phyloP scores from a whole-genome alignment of 2,888 invertebrate species.

The Epistrophella euchroma region DNA sequence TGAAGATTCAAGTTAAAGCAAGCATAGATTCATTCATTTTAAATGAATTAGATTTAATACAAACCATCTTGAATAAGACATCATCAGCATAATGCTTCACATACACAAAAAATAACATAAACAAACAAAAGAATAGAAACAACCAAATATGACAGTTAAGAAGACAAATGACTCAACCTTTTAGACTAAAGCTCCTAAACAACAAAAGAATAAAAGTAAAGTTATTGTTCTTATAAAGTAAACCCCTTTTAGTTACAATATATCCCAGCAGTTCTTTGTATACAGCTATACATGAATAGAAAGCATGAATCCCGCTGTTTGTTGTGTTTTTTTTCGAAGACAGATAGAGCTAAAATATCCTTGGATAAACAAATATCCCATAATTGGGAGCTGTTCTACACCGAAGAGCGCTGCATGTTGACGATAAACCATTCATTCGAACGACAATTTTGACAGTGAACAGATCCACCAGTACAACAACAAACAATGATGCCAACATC shows the following conservation, averaged over 20 bases:
- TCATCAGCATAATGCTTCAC: constrained; percentile 7
- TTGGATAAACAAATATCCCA: constrained; percentile 68
- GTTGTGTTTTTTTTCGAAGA: constrained; percentile 42
- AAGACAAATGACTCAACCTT: constrained; percentile 29
- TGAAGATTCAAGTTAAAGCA: background rate
- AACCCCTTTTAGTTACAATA: constrained; percentile 14
- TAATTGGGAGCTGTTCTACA: constrained; percentile 54
- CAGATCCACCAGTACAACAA: constrained; percentile 31
- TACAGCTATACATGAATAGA: background rate
- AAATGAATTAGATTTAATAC: background rate
- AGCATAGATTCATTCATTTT: background rate
- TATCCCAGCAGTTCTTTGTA: background rate
- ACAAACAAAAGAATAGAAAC: background rate
- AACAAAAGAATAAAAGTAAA: constrained; percentile 25
- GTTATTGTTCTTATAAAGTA: constrained; percentile 1
- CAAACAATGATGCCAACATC: background rate
- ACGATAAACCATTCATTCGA: constrained; percentile 72
- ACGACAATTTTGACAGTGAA: constrained; percentile 66
- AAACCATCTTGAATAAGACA: constrained; percentile 21
- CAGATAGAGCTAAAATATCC: constrained; percentile 56
- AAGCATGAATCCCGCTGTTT: constrained; percentile 53
- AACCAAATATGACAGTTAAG: constrained; percentile 25
- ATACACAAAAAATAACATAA: background rate
- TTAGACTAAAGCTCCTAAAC: constrained; percentile 1
- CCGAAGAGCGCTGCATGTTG: constrained; percentile 28